A percentile compares a stretch with the other conserved stretches of the same genome.
Evolutionary conservation across 1,140 invertebrate species (phyloP).

Genomic region (Orchesella cincta): DNA sequence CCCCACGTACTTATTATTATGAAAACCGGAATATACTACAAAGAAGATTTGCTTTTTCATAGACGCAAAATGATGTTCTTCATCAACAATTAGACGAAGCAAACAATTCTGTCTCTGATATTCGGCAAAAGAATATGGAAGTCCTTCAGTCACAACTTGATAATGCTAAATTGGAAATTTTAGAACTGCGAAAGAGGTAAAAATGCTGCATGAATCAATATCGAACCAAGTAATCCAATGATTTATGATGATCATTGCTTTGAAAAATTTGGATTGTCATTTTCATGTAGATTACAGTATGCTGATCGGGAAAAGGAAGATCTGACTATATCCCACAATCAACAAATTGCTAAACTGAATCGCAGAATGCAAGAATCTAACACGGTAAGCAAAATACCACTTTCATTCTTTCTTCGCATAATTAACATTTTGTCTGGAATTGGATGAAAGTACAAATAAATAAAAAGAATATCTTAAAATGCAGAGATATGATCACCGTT

Average conservation of each 20-base stretch:
- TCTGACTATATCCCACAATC: not conserved
- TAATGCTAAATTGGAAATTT: not conserved
- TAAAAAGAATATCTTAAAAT: not conserved
- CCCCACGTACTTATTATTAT: too few relatives aligned
- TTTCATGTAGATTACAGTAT: not conserved
- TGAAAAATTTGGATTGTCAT: too few relatives aligned
- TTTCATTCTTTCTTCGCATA: not conserved
- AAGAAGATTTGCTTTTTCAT: not conserved
- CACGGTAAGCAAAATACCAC: not conserved
- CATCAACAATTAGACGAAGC: not conserved
- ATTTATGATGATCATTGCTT: too few relatives aligned
- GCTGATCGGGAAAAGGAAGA: not conserved
- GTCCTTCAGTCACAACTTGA: not conserved
- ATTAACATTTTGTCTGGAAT: not conserved
- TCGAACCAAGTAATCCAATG: not conserved
- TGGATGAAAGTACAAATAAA: too few relatives aligned
- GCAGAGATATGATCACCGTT: not conserved
- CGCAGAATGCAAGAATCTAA: constrained; percentile 1
- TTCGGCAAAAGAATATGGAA: not conserved
- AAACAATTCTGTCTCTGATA: not conserved
- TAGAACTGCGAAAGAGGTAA: not conserved
- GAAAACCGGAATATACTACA: too few relatives aligned
- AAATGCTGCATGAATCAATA: not conserved
- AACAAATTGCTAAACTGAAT: not conserved
- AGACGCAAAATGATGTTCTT: not conserved